Conservation (phyloP, 2,113 vertebrate genomes). For the Corynorhinus townsendii region DNA sequence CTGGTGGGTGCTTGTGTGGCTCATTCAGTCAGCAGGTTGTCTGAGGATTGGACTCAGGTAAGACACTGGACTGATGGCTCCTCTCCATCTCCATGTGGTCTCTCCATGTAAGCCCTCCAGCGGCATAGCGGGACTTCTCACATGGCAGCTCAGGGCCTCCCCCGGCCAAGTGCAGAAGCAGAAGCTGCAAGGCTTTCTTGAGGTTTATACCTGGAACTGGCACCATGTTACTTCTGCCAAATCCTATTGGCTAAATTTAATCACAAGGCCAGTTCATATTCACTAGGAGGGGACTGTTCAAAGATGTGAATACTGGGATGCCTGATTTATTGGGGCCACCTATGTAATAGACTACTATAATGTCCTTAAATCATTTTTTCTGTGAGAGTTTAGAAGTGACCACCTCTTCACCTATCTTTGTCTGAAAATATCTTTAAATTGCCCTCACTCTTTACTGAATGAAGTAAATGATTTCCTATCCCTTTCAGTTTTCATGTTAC, state of each 20-base stretch:
- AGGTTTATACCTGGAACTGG: not conserved
- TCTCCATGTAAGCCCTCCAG: not conserved
- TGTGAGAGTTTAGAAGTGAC: not conserved
- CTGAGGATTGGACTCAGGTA: not conserved
- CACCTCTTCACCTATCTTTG: not conserved
- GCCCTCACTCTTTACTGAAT: not conserved
- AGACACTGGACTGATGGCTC: not conserved
- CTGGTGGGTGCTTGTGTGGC: not conserved
- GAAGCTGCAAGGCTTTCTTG: not conserved
- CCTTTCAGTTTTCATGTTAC: not conserved
- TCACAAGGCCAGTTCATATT: not conserved
- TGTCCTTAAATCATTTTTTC: not conserved
- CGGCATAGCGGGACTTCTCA: not conserved
- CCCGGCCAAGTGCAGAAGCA: not conserved
- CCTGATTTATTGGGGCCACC: not conserved
- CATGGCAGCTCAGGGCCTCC: not conserved
- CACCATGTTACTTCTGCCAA: not conserved
- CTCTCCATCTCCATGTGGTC: not conserved
- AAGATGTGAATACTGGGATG: not conserved
- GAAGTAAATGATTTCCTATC: not conserved
- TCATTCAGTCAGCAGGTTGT: not conserved
- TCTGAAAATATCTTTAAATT: not conserved
- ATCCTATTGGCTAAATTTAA: not conserved
- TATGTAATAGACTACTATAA: not conserved
- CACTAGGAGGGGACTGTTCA: not conserved